Percentiles rank a stretch among this genome's conserved stretches.
phyloP scores from a whole-genome alignment of 2,797 vertebrate genomes.

The Anguilla pacifica region DNA sequence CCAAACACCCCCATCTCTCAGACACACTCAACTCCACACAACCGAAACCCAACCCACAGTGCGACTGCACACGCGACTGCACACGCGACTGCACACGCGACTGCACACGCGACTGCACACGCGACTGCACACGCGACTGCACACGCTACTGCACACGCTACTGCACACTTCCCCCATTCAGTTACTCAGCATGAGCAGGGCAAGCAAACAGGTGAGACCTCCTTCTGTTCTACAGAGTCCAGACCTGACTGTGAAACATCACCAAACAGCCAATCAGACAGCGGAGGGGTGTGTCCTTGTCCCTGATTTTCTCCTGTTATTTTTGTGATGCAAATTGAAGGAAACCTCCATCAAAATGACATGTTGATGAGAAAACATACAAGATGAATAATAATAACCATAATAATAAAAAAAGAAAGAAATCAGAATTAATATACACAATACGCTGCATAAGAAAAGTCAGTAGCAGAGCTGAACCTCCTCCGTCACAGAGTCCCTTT shows the following conservation, averaged over 20 bases:
- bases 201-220: not conserved
- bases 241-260: not conserved
- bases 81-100: too few relatives aligned
- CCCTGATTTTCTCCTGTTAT: not conserved
- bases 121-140: too few relatives aligned
- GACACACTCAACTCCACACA: too few relatives aligned
- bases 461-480: not conserved
- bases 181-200: too few relatives aligned
- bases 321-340: not conserved
- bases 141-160: too few relatives aligned
- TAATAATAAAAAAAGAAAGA: not conserved
- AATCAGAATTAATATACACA: not conserved
- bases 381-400: not conserved
- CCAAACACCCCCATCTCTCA: not conserved
- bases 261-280: not conserved
- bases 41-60: too few relatives aligned
- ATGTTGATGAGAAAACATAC: not conserved
- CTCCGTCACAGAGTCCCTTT: slow-evolving; percentile 9
- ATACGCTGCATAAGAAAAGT: not conserved
- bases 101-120: too few relatives aligned
- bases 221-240: not conserved
- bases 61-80: too few relatives aligned
- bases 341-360: not conserved
- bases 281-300: not conserved
- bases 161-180: too few relatives aligned